Evolutionary conservation across 2,888 invertebrate genomes (phyloP), one percentile per base, ranked within the genome.

Genomic region (Drosophila kokeensis): DNA sequence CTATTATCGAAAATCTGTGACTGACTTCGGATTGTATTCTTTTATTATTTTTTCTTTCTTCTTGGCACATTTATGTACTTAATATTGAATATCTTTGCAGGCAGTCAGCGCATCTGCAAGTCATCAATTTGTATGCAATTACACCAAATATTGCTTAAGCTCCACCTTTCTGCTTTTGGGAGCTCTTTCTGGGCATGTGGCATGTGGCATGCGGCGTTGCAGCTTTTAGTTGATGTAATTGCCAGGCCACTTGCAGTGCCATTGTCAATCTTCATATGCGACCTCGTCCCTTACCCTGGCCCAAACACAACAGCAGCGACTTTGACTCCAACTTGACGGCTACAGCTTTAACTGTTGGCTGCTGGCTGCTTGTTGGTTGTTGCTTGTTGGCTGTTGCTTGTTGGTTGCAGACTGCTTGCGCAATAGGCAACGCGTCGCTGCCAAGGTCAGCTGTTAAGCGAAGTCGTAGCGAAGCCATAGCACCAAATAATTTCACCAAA

Each of bases 371-470:
- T 40, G 10, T 18, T 36, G 5, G 10, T 21, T 21, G 30, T 13
- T 27, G 24, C 0, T 36, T 27, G 38, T 29, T n/a, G 4, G 30
- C 15, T 15, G 2, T 2, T 13, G 13, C 21, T n/a, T n/a, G 42
- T 2, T 29, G 11, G 29, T 30, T 50, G 15, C 57, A 24, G 42
- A 32, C 54, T 53, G 69, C 30, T 72, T 67, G 60, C 65, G 65
- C 53, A 72, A 81, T 68, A 61, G 50, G 68, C 73, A 70, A 75
- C 69, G 76, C 68, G 67, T 48, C 64, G 79, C 48, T 69, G 76
- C 73, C 82, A 82, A 82, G 82, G 82, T 82, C 82, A 78, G 24
- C 34, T 60, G 77, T 65, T 55, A 62, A 30, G 10, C 24, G n/a
- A 13, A n/a, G 24, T 45, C 42, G 32, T 4, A n/a, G 27, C 48